phyloP scores from a whole-genome alignment of 1,140 invertebrate genomes.

The Drusus annulatus region DNA sequence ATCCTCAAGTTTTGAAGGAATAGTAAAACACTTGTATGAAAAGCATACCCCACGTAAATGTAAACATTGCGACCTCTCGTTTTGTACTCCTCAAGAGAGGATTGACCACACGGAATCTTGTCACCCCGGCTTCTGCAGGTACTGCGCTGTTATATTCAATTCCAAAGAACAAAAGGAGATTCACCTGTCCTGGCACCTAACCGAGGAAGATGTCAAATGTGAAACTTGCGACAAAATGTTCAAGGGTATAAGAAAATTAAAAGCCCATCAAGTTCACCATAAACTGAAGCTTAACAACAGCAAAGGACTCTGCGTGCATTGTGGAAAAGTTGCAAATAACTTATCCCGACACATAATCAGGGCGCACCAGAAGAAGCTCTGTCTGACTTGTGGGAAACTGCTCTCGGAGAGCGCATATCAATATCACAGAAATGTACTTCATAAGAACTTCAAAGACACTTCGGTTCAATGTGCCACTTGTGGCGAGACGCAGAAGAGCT shows the following conservation, averaged over 20 bases:
- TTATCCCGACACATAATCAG: not conserved
- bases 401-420: not conserved
- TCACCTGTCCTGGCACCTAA: not conserved
- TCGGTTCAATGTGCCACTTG: not conserved
- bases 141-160: not conserved
- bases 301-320: not conserved
- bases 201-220: constrained; percentile 2
- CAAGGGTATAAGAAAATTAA: not conserved
- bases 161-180: not conserved
- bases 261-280: too few species aligned
- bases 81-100: too few species aligned
- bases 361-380: not conserved
- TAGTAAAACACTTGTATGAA: not conserved
- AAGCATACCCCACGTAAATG: not conserved
- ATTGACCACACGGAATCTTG: too few species aligned
- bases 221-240: not conserved
- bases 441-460: not conserved
- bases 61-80: not conserved
- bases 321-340: not conserved
- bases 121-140: not conserved
- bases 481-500: not conserved
- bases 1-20: not conserved
- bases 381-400: not conserved
- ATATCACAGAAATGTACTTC: constrained; percentile 11
- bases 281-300: too few species aligned